These are phyloP conservation scores for Chirona hameri DNA, from an alignment of 2,888 invertebrate genomes.

Conservation along the genomic window DNA sequence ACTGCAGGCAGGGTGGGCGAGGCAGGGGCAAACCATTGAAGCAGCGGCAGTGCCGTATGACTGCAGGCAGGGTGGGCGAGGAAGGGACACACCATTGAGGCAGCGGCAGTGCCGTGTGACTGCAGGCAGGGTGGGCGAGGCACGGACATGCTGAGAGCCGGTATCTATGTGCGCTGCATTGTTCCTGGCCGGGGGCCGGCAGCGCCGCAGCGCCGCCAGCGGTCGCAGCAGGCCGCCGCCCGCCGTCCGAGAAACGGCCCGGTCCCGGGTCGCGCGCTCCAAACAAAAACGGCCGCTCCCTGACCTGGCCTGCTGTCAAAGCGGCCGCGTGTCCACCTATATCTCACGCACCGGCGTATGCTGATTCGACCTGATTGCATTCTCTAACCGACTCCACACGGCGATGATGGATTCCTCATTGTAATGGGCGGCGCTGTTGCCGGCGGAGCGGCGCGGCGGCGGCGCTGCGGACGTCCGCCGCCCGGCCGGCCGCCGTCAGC, in stretches of 20 bases:
- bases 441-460: not conserved
- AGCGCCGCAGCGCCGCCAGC: not conserved
- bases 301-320: not conserved
- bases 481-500: not conserved
- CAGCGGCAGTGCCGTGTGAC: too few species aligned
- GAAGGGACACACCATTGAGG: too few species aligned
- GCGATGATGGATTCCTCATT: constrained; percentile 7
- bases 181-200: not conserved
- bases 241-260: not conserved
- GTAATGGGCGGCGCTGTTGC: not conserved
- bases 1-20: too few species aligned
- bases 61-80: too few species aligned
- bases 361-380: constrained; percentile 23
- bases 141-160: too few species aligned
- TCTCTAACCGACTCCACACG: not conserved
- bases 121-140: too few species aligned
- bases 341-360: constrained; percentile 1
- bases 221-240: not conserved
- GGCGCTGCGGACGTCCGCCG: not conserved
- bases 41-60: too few species aligned
- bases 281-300: constrained; percentile 5
- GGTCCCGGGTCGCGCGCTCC: too few species aligned
- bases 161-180: too few species aligned
- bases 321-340: not conserved
- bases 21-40: too few species aligned